These are phyloP conservation scores for Monodelphis domestica DNA, from an alignment of 2,797 vertebrate species.

Conservation along the genomic window DNA sequence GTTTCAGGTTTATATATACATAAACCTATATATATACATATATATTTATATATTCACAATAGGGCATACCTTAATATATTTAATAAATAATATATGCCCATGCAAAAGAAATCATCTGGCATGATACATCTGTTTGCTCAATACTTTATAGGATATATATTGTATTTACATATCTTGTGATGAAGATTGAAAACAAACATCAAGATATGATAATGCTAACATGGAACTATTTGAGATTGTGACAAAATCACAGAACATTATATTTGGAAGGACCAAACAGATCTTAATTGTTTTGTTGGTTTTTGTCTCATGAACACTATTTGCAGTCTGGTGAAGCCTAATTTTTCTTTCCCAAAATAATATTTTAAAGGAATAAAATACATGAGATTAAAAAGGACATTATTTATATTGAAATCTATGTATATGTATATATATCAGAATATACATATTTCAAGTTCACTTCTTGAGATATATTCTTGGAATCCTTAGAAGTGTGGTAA, in stretches of 20 bases:
- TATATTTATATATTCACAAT: slow-evolving; percentile 24
- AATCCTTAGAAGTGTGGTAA: background rate
- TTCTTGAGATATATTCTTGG: background rate
- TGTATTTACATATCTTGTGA: background rate
- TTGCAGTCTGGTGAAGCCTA: background rate
- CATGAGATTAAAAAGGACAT: background rate
- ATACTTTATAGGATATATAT: background rate
- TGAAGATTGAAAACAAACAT: background rate
- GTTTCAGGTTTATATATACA: slow-evolving; percentile 24
- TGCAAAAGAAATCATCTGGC: background rate
- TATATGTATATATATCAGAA: too few relatives aligned
- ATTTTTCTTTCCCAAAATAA: background rate
- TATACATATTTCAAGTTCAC: background rate
- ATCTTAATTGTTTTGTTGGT: background rate
- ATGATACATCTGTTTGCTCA: background rate
- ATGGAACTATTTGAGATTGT: background rate
- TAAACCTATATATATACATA: too few relatives aligned
- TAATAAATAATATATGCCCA: slow-evolving; percentile 31
- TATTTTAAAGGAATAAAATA: background rate
- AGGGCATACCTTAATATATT: slow-evolving; percentile 40
- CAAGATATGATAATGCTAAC: background rate
- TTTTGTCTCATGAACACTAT: background rate
- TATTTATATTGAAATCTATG: too few relatives aligned
- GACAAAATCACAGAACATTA: background rate
- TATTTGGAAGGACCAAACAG: background rate